Conservation (phyloP, 2,797 vertebrate genomes). For the Clarias fuscus region DNA sequence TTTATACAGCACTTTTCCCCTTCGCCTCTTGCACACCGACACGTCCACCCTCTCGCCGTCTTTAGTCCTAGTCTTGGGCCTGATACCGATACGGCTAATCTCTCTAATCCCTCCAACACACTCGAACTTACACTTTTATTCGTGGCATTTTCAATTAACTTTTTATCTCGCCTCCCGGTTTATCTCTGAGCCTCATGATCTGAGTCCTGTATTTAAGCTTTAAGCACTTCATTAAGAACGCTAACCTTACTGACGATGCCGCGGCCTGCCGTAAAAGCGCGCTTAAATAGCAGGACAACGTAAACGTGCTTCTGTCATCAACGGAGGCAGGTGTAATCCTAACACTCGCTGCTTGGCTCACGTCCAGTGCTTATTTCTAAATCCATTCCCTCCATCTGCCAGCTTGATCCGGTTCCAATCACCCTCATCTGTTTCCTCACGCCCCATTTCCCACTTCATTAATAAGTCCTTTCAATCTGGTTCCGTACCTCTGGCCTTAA, state of each 20-base stretch:
- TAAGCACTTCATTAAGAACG: background rate
- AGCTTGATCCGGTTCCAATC: conserved; percentile 19
- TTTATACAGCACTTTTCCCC: background rate
- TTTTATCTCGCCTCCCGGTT: background rate
- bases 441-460: conserved; percentile 30
- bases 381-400: conserved; percentile 27
- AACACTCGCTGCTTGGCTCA: background rate
- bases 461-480: conserved; percentile 23
- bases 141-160: background rate
- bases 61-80: background rate
- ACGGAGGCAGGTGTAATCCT: background rate
- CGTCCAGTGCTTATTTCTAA: background rate
- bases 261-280: too few relatives aligned
- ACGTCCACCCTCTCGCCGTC: background rate
- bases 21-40: background rate
- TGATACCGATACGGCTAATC: background rate
- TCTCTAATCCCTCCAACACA: background rate
- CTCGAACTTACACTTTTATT: background rate
- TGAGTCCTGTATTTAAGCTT: background rate
- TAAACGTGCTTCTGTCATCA: background rate
- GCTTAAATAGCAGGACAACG: background rate
- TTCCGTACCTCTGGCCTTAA: background rate
- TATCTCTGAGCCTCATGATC: too few relatives aligned
- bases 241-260: too few relatives aligned
- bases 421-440: conserved; percentile 9